phyloP scores from a whole-genome alignment of 2,888 invertebrate species.

The Micoletzkya japonica region DNA sequence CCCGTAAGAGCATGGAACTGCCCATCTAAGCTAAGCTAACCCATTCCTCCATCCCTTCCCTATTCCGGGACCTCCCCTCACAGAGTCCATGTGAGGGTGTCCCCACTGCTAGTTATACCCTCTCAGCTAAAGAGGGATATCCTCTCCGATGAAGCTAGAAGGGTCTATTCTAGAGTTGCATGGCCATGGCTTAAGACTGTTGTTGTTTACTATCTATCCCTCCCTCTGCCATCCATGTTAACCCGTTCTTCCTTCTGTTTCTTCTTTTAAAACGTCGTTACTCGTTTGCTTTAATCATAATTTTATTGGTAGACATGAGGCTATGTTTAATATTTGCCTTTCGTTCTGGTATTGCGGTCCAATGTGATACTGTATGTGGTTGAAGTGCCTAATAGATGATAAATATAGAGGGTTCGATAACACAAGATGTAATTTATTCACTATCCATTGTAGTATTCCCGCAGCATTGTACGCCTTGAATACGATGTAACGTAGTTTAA shows the following conservation, averaged over 20 bases:
- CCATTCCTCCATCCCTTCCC: slow-evolving; percentile 4
- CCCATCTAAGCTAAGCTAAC: slow-evolving; percentile 26
- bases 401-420: background rate
- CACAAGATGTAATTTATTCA: no score
- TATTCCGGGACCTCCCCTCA: background rate
- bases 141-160: background rate
- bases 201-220: slow-evolving; percentile 10
- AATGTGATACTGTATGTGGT: background rate
- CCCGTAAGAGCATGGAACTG: slow-evolving; percentile 26
- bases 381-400: no score
- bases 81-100: no score
- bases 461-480: no score
- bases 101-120: background rate
- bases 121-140: background rate
- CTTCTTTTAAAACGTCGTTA: background rate
- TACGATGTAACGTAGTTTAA: no score
- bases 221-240: background rate
- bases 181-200: slow-evolving; percentile 24
- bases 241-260: background rate
- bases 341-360: background rate
- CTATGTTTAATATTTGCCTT: background rate
- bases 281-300: slow-evolving; percentile 21
- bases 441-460: no score
- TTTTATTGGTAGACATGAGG: background rate
- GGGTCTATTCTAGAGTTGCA: slow-evolving; percentile 15